phyloP scores from a whole-genome alignment of 2,888 invertebrate species.

The Cerastis rubricosa region DNA sequence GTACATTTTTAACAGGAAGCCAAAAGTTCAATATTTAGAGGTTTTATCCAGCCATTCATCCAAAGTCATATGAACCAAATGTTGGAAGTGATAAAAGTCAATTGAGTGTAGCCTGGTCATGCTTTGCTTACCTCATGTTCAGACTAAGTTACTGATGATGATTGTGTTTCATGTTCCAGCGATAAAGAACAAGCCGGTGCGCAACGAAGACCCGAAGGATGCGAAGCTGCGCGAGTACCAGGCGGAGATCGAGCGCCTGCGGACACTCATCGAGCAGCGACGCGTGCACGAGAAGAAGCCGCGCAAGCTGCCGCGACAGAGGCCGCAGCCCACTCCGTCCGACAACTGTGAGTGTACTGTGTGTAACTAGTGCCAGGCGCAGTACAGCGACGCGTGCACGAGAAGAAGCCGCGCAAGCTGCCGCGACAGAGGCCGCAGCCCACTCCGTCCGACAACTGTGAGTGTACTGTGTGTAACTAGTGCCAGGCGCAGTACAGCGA shows the following conservation, averaged over 20 bases:
- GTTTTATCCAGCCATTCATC: background rate
- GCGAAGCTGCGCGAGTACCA: constrained; percentile 98
- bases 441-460: constrained; percentile 63
- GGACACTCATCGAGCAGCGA: constrained; percentile 86
- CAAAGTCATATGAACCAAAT: background rate
- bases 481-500: constrained; percentile 69
- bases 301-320: constrained; percentile 46
- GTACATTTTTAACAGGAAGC: background rate
- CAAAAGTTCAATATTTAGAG: background rate
- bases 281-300: constrained; percentile 75
- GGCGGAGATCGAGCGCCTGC: constrained; percentile 96
- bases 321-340: constrained; percentile 15
- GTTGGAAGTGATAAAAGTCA: background rate
- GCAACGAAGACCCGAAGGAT: constrained; percentile 99
- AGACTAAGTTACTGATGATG: background rate
- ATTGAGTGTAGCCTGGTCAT: background rate
- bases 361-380: background rate
- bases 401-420: constrained; percentile 65
- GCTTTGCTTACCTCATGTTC: background rate
- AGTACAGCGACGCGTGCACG: constrained; percentile 79
- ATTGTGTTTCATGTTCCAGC: constrained; percentile 85
- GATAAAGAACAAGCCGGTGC: constrained; percentile 99
- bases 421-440: constrained; percentile 32
- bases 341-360: constrained; percentile 66
- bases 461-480: constrained; percentile 34